Base-by-base conservation (phyloP, 1,140 invertebrate genomes). In the Pararge aegeria region DNA sequence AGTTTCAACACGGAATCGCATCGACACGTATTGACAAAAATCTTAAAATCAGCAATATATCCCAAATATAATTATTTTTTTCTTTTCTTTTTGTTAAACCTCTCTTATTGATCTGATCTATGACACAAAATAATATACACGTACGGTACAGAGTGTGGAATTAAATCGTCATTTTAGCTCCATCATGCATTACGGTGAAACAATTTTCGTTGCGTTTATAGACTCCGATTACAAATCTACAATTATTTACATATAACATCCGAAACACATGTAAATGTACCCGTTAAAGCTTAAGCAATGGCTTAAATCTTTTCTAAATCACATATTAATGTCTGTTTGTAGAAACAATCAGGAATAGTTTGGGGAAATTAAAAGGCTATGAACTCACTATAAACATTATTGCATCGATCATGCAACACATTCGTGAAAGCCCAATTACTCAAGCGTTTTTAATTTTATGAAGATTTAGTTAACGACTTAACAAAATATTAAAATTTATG, bases 91-190 rank as follows among this genome's bases (percentile, higher is more conserved):
- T 46, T 34, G 10, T 48, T 13, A 19, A 21, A 19, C 54, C 37
- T 52, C 46, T 46, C 20, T 51, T 24, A 18, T 1, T 40, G 40
- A 9, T 19, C 40, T 64, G 57, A 51, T 74, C 66, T 70, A 59
- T 66, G 63, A 48, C 29, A 16, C 16, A 42, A 64, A 30, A 52
- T 56, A 64, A 70, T 60, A 57, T 59, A 49, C 59, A 55, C 37
- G 53, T 52, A 53, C 16, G 61, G 42, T 61, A 63, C 44, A 55
- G 42, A 64, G 63, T 65, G 66, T 64, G 54, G 53, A 66, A 77
- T 77, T 77, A 74, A 77, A 77, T 70, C 62, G 74, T 63, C 68
- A 75, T 77, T 73, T 75, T 67, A 70, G 67, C 67, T 62, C 69
- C 68, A 75, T 75, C 72, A 72, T 64, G 60, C 57, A 72, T 69